These are phyloP conservation scores for Nymphalis urticae DNA, from an alignment of 2,888 invertebrate genomes.

Conservation along the genomic window DNA sequence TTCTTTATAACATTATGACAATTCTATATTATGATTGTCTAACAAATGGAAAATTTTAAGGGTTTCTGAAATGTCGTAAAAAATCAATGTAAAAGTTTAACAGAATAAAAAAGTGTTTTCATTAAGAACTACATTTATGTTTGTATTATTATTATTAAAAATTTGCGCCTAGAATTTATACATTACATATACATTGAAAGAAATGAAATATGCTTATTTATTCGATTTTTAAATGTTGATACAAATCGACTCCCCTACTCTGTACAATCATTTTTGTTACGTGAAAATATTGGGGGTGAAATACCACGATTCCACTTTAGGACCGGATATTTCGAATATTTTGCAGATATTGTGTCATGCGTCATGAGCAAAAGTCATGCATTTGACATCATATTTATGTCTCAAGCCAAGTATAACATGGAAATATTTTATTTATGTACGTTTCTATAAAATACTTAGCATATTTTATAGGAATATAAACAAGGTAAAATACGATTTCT, in stretches of 20 bases:
- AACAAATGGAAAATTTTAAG: too few relatives aligned
- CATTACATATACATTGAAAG: too few relatives aligned
- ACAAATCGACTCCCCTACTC: neutral
- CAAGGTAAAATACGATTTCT: neutral
- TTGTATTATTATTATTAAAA: too few relatives aligned
- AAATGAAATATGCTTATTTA: neutral
- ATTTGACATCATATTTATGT: constrained; percentile 11
- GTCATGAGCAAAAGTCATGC: constrained; percentile 6
- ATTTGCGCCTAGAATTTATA: too few relatives aligned
- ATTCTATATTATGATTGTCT: too few relatives aligned
- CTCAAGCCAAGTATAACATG: neutral
- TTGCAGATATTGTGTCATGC: neutral
- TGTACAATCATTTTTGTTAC: constrained; percentile 4
- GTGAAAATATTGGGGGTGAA: constrained; percentile 1
- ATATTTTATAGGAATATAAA: neutral
- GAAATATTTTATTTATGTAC: constrained; percentile 3
- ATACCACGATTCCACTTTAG: constrained; percentile 1
- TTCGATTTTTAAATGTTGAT: neutral
- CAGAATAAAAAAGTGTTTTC: too few relatives aligned
- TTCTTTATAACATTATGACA: too few relatives aligned
- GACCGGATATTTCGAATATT: constrained; percentile 12
- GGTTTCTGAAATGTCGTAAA: too few relatives aligned
- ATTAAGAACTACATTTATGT: too few relatives aligned
- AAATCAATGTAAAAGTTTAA: too few relatives aligned
- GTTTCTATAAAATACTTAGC: neutral